Evolutionary conservation across 92 coral and sea anemone genomes (phyloP).

Genomic region (Epizoanthus stellaris): DNA sequence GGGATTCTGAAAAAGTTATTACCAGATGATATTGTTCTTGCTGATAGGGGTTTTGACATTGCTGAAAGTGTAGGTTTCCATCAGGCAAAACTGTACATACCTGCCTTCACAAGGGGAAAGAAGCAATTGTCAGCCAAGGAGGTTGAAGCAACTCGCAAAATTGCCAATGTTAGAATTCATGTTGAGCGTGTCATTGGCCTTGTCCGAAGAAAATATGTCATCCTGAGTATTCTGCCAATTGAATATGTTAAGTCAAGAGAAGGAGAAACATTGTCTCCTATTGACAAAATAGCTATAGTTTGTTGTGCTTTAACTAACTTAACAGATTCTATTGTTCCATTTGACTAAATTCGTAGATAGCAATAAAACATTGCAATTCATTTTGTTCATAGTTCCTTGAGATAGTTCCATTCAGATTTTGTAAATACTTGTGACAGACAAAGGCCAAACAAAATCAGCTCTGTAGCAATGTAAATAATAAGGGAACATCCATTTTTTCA

Average conservation of each 20-base stretch:
- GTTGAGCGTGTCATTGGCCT: constrained; percentile 52
- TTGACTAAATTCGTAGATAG: constrained; percentile 35
- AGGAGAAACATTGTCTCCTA: constrained; percentile 30
- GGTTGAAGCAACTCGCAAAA: constrained; percentile 47
- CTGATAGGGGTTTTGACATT: constrained; percentile 51
- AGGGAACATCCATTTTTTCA: background rate
- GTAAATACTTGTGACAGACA: background rate
- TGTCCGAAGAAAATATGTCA: constrained; percentile 40
- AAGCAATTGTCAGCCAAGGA: constrained; percentile 42
- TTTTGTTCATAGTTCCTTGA: background rate
- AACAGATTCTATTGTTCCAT: constrained; percentile 57
- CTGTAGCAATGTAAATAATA: background rate
- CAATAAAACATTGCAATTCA: background rate
- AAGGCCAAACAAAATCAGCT: background rate
- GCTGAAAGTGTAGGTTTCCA: constrained; percentile 34
- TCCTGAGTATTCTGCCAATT: constrained; percentile 11
- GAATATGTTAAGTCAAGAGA: constrained; percentile 6
- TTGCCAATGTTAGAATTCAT: constrained; percentile 54
- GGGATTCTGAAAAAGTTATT: constrained; percentile 21
- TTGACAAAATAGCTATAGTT: constrained; percentile 63
- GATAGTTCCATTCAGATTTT: background rate
- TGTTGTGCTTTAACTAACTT: constrained; percentile 68
- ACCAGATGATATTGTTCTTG: constrained; percentile 51
- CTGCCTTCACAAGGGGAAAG: constrained; percentile 51
- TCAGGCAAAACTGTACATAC: constrained; percentile 31